These are phyloP conservation scores for Sebastes kiyomatsui DNA, from an alignment of 2,797 vertebrate species.

Conservation along the genomic window DNA sequence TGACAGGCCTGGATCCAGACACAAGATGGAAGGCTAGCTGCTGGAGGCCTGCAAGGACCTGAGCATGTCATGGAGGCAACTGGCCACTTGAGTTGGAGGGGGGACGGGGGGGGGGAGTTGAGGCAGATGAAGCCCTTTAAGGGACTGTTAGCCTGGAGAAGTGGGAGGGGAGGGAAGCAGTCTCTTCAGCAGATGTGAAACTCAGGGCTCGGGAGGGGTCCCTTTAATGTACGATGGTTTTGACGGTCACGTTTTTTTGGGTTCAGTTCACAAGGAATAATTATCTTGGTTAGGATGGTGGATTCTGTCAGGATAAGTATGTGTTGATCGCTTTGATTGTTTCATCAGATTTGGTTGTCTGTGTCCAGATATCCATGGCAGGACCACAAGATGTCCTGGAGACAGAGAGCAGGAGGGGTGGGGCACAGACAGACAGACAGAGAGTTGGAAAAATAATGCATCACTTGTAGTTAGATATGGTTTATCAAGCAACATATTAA, in stretches of 20 bases:
- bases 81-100: conserved; percentile 14
- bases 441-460: too few relatives aligned
- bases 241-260: conserved; percentile 65
- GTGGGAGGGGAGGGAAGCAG: conserved; percentile 9
- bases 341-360: conserved; percentile 74
- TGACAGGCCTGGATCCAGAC: conserved; percentile 44
- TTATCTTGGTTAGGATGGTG: conserved; percentile 63
- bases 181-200: conserved; percentile 44
- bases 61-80: conserved; percentile 42
- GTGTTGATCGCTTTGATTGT: conserved; percentile 71
- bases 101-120: neutral
- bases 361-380: conserved; percentile 73
- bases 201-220: conserved; percentile 28
- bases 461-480: neutral
- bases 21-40: conserved; percentile 41
- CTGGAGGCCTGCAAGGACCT: conserved; percentile 49
- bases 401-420: conserved; percentile 4
- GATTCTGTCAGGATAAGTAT: conserved; percentile 63
- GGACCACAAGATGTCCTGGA: conserved; percentile 72
- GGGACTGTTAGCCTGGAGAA: conserved; percentile 31
- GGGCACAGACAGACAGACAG: neutral
- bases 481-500: neutral
- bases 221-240: conserved; percentile 55
- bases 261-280: conserved; percentile 69
- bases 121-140: conserved; percentile 51